These are phyloP conservation scores for Gymnoscelis rufifasciata DNA, from an alignment of 2,888 invertebrate genomes.

Conservation along the genomic window DNA sequence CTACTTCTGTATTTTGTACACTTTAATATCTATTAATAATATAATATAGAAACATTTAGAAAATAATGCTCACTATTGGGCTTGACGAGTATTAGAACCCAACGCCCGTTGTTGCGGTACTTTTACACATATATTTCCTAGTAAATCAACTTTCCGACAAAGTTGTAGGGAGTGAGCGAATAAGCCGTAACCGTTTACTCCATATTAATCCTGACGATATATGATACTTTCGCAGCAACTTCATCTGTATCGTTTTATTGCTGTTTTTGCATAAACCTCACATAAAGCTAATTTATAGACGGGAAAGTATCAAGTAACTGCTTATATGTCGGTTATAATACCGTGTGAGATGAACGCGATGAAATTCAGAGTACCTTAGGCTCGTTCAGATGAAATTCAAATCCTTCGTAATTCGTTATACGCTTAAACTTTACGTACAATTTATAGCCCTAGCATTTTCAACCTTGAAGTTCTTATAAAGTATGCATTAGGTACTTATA, in stretches of 20 bases:
- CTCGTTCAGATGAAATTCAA: constrained; percentile 6
- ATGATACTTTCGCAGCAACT: constrained; percentile 32
- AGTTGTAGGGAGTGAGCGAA: no score
- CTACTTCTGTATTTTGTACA: no score
- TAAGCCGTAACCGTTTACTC: constrained; percentile 1
- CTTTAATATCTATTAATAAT: no score
- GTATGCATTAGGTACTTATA: no score
- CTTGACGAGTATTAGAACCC: no score
- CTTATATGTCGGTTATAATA: constrained; percentile 20
- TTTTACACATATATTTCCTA: no score
- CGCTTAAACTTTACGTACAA: not conserved
- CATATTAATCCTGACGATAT: constrained; percentile 13
- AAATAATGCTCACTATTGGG: no score
- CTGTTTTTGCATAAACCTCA: constrained; percentile 62
- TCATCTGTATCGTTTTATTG: constrained; percentile 54
- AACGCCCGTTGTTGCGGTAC: no score
- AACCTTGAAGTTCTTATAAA: no score
- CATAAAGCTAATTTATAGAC: constrained; percentile 62
- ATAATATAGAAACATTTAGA: no score
- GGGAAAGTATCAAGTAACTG: constrained; percentile 22
- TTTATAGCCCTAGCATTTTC: no score
- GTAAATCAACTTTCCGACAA: no score
- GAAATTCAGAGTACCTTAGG: constrained; percentile 1
- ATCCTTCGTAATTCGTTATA: not conserved
- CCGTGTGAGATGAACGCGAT: constrained; percentile 8